Evolutionary conservation across 2,797 vertebrate genomes (phyloP), one percentile per base, ranked within the genome.

Genomic region (Mallotus villosus): DNA sequence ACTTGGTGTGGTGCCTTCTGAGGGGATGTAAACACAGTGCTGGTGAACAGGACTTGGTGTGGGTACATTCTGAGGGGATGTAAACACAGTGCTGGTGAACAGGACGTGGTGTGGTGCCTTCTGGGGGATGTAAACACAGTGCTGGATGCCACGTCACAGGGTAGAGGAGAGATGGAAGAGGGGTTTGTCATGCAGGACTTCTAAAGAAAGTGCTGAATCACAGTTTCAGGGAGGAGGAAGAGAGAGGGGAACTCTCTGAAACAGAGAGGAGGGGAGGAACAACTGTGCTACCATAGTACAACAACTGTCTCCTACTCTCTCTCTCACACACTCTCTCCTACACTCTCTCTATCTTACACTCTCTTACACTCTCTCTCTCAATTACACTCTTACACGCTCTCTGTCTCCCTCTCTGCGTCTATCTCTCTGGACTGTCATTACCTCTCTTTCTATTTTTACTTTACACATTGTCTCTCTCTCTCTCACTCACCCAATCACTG

Each of bases 31-130:
- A 24, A 49, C 24, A 60, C 9, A 3, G 3, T 4, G 58, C 71
- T 71, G 75, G 25, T 51, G 72, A 78, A 71, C 51, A 68, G 14
- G 3, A 37, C 19, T 16, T 59, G 70, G 62, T 46, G 55, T 19
- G 51, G 51, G n/a, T 55, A 51, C 8, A 3, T 51, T 55, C 25
- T 57, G 9, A 25, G 24, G n/a, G 3, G 58, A 14, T n/a, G 21
- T 25, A 24, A 24, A 49, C n/a, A n/a, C 21, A 21, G 8, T 59
- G 21, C 71, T 72, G 76, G 22, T 58, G 72, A 78, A 71, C 51
- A 68, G 14, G 2, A 37, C 19, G 6, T 51, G 70, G 51, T 49
- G 57, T n/a, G 51, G 25, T 55, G 66, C 16, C 5, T 49, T 55
- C 25, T 57, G 21, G 12, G 21, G 5, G 22, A 12, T n/a, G 21